Base-by-base conservation (phyloP, 2,797 vertebrate genomes). In the Sebastes iracundus region DNA sequence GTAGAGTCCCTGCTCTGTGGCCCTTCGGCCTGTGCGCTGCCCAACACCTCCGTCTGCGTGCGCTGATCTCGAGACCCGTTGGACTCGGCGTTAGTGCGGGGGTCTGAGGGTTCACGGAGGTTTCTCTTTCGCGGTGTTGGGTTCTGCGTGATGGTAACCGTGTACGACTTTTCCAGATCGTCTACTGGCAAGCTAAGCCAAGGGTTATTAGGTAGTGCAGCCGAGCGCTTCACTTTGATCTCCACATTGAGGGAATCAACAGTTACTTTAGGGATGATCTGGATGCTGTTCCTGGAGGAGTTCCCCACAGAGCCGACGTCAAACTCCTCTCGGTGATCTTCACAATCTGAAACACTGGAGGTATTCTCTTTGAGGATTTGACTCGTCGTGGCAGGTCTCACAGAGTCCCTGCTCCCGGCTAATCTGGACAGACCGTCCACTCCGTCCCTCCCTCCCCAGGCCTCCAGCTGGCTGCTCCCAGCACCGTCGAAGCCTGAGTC, bases 121-220 rank as follows among this genome's bases (percentile, higher is more conserved):
- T 84, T 68, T 18, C 13, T 81, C 7, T 85, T 84, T 1, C 80
- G 84, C 1, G 27, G 62, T 0, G 81, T 78, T 4, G 85, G 62
- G 61, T 83, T 94, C 27, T 90, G 94, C 0, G 92, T 92, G 6
- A 95, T 90, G 11, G 92, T 96, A 55, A 95, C 94, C 0, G 91
- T 94, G 80, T 96, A 95, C 0, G 90, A 94, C 23, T 93, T 95
- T 62, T 94, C 95, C 77, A 96, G 83, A 62, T 96, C 86, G 1
- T 95, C 94, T 16, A 95, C 85, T 0, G 95, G 95, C 22, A 96
- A 76, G 80, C 95, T 94, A 2, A 96, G 93, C 96, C 96, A 96
- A 0, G 95, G 95, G 77, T 97, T 97, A 32, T 27, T 86, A 8
- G 94, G 88, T 3, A 80, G 61, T 0, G 88, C 88, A 1, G 93